Evolutionary conservation across 2,797 vertebrate genomes (phyloP), one percentile per base, ranked within the genome.

Genomic region (Coreius guichenoti): DNA sequence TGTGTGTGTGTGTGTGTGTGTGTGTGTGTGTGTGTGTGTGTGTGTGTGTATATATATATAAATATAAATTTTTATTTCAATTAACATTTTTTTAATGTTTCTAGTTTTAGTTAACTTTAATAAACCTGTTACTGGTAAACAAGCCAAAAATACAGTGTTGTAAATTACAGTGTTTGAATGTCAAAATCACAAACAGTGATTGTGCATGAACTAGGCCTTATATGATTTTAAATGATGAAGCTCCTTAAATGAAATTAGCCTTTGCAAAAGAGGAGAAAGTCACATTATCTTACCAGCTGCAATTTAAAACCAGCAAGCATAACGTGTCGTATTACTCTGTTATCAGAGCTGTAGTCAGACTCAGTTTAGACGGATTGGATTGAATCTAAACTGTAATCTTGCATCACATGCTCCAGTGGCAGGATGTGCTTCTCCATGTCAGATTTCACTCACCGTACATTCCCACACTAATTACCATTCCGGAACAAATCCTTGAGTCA

Each of bases 351-450:
- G 70, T n/a, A 9, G 14, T 65, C 61, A 65, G 63, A 6, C 6
- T 65, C 26, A 31, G 63, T 65, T 65, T 7, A 65, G 39, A 58
- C 12, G 23, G 23, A 74, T 63, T 47, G 23, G 23, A 74, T 63
- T 47, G 26, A 63, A 83, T 83, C 23, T 8, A n/a, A 72, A 68
- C 67, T 21, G 49, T 72, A 45, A 82, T 82, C 68, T 82, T 21
- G 19, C 36, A 73, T 82, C 80, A 23, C 51, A 61, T 19, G 67
- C n/a, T 58, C n/a, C 36, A 23, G n/a, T 45, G 49, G 36, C 51
- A 29, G 33, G 17, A 82, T 45, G 49, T 43, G 49, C 81, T 61
- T 63, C 36, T 73, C 54, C 36, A 29, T 82, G 81, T 74, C 68
- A 58, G 69, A 63, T 61, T 73, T 82, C 43, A 65, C 78, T 51